These are phyloP conservation scores for Apamea crenata DNA, from an alignment of 2,888 invertebrate species.

Conservation along the genomic window DNA sequence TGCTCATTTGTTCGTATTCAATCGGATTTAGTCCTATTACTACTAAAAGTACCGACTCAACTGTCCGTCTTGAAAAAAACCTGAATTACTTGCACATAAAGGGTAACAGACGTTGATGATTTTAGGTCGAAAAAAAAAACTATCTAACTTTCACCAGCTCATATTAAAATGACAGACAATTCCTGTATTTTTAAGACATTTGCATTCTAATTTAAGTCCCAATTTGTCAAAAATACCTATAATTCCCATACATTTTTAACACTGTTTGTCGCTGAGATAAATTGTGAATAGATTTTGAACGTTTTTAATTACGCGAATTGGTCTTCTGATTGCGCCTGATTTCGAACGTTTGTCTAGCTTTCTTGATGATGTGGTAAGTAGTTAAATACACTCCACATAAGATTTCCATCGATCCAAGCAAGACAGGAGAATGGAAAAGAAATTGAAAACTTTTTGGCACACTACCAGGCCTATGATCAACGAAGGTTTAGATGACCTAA, in stretches of 20 bases:
- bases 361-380: background rate
- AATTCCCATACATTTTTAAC: background rate
- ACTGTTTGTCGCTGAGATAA: background rate
- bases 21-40: slow-evolving; percentile 36
- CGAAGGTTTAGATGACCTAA: slow-evolving; percentile 62
- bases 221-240: background rate
- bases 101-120: background rate
- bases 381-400: background rate
- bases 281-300: background rate
- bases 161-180: background rate
- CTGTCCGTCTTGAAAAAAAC: background rate
- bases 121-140: background rate
- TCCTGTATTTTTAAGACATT: background rate
- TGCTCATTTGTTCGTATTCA: slow-evolving; percentile 28
- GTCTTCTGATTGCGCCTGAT: too few relatives aligned
- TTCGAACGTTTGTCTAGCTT: too few relatives aligned
- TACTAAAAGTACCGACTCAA: background rate
- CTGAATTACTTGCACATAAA: background rate
- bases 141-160: too few relatives aligned
- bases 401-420: slow-evolving; percentile 14
- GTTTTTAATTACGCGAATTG: too few relatives aligned
- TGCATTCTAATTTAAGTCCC: background rate
- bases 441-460: slow-evolving; percentile 52
- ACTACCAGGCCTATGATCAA: slow-evolving; percentile 58
- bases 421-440: slow-evolving; percentile 34